These are phyloP conservation scores for Phacellophora camtschatica DNA, from an alignment of 30 jellyfish, hydroid and myxozoan species.

Conservation along the genomic window DNA sequence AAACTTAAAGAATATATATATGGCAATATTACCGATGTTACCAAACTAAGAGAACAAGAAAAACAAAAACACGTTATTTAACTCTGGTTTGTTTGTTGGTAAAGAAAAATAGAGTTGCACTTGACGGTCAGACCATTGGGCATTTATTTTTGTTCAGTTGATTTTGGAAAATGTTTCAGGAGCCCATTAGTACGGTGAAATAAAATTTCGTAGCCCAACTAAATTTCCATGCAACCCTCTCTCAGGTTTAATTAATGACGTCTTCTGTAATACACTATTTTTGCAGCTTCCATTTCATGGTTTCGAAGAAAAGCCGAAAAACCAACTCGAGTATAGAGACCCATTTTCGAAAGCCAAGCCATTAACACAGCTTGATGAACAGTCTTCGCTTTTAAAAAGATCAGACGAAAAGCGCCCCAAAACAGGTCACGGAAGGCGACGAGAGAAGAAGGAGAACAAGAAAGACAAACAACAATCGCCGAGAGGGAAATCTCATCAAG, in stretches of 20 bases:
- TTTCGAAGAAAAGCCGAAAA: slow-evolving; percentile 18
- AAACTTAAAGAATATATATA: too few relatives aligned
- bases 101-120: too few relatives aligned
- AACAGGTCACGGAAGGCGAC: slow-evolving; percentile 43
- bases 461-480: slow-evolving; percentile 33
- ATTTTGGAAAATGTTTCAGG: neutral
- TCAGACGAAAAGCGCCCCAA: slow-evolving; percentile 34
- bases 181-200: too few relatives aligned
- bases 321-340: slow-evolving; percentile 51
- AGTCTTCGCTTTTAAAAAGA: neutral
- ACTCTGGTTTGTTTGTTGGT: too few relatives aligned
- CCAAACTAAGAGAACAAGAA: too few relatives aligned
- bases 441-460: slow-evolving; percentile 13
- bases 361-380: neutral
- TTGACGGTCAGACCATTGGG: too few relatives aligned
- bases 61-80: too few relatives aligned
- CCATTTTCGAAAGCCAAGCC: slow-evolving; percentile 44
- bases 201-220: too few relatives aligned
- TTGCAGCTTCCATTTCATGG: slow-evolving; percentile 3
- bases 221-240: too few relatives aligned
- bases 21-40: too few relatives aligned
- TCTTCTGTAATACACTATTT: neutral
- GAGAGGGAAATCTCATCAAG: slow-evolving; percentile 1
- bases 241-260: neutral
- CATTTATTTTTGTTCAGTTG: too few relatives aligned